Evolutionary conservation across 2,888 invertebrate genomes (phyloP).

Genomic region (Coenonympha arcania): DNA sequence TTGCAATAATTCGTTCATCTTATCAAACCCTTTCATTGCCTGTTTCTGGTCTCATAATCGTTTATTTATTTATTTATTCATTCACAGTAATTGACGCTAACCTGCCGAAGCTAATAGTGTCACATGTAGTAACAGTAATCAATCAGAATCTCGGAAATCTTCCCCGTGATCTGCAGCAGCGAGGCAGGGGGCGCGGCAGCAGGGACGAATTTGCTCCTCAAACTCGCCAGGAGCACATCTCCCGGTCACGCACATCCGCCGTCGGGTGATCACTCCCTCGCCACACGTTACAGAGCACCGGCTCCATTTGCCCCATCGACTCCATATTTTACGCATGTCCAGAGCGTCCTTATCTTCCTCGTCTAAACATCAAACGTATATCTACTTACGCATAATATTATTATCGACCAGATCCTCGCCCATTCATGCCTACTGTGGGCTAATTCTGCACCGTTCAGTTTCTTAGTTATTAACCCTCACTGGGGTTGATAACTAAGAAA

Average conservation of each 20-base stretch:
- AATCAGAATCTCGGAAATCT: conserved; percentile 14
- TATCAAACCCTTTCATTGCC: too few relatives aligned
- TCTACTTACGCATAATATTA: too few relatives aligned
- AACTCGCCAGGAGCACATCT: conserved; percentile 58
- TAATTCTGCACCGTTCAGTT: too few relatives aligned
- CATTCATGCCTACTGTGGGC: too few relatives aligned
- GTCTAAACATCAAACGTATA: background rate
- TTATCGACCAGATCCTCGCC: too few relatives aligned
- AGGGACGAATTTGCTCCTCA: conserved; percentile 54
- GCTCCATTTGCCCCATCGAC: conserved; percentile 63
- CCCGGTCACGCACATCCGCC: conserved; percentile 50
- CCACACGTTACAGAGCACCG: conserved; percentile 59
- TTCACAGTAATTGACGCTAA: too few relatives aligned
- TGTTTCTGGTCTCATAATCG: too few relatives aligned
- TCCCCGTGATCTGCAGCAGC: conserved; percentile 2
- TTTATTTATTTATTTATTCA: too few relatives aligned
- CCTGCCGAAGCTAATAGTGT: too few relatives aligned
- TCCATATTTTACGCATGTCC: conserved; percentile 55
- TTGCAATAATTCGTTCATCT: too few relatives aligned
- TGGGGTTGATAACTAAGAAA: too few relatives aligned
- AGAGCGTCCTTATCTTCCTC: conserved; percentile 29
- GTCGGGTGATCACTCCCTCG: conserved; percentile 41
- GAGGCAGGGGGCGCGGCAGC: conserved; percentile 43
- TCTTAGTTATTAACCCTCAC: too few relatives aligned
- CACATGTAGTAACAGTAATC: background rate